These are phyloP conservation scores for Hylyphantes graminicola DNA, from an alignment of 1,140 invertebrate species.

Conservation along the genomic window DNA sequence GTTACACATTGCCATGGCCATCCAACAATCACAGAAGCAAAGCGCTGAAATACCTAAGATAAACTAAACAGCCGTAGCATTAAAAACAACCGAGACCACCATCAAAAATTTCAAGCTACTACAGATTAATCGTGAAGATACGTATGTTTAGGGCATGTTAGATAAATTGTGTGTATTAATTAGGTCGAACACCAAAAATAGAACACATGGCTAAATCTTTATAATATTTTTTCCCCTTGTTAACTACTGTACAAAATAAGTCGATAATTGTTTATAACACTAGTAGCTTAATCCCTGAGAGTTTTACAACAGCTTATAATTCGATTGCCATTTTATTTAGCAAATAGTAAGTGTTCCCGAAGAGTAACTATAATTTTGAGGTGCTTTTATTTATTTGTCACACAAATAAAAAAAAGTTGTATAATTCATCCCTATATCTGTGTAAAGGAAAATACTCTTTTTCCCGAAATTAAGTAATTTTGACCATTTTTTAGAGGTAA, in stretches of 20 bases:
- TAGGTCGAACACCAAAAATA: slow-evolving; percentile 47
- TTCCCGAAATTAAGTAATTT: no score
- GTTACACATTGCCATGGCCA: slow-evolving; percentile 57
- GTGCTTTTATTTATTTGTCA: slow-evolving; percentile 3
- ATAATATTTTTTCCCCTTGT: slow-evolving; percentile 51
- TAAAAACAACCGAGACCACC: slow-evolving; percentile 55
- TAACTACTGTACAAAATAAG: slow-evolving; percentile 57
- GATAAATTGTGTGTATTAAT: slow-evolving; percentile 32
- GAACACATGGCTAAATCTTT: slow-evolving; percentile 40
- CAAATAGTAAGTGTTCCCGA: slow-evolving; percentile 30
- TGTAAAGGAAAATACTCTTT: background rate
- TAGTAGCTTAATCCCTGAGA: slow-evolving; percentile 52
- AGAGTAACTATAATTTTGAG: slow-evolving; percentile 25
- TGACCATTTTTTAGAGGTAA: no score
- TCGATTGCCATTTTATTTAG: slow-evolving; percentile 44
- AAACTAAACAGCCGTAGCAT: slow-evolving; percentile 53
- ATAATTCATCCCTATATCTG: background rate
- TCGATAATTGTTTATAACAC: slow-evolving; percentile 57
- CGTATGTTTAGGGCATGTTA: slow-evolving; percentile 17
- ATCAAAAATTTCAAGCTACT: slow-evolving; percentile 34
- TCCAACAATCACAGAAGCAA: slow-evolving; percentile 60
- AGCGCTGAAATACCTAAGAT: slow-evolving; percentile 53
- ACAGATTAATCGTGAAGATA: slow-evolving; percentile 28
- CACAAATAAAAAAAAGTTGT: slow-evolving; percentile 45
- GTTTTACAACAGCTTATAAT: slow-evolving; percentile 40